Evolutionary conservation across 2,888 invertebrate species (phyloP).

Genomic region (Aleiodes leptofemur): DNA sequence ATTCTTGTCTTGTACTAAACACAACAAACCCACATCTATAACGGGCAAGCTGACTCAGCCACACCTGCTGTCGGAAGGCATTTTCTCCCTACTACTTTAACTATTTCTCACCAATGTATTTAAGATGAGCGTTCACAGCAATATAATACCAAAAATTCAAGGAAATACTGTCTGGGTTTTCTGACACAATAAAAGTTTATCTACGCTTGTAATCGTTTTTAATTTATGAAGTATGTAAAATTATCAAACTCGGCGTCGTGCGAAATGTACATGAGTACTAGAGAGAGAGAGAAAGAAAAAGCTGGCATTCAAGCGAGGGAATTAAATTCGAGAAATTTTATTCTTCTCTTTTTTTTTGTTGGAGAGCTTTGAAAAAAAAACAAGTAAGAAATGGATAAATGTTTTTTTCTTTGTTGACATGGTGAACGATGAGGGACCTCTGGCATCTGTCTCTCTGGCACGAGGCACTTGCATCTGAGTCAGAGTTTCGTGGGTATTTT

Average conservation of each 20-base stretch:
- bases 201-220: slow-evolving; percentile 12
- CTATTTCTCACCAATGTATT: too few relatives aligned
- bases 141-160: slow-evolving; percentile 7
- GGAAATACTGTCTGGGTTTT: slow-evolving; percentile 8
- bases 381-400: background rate
- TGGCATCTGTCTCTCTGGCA: slow-evolving; percentile 30
- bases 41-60: slow-evolving; percentile 70
- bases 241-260: background rate
- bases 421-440: slow-evolving; percentile 25
- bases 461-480: slow-evolving; percentile 39
- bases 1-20: slow-evolving; percentile 68
- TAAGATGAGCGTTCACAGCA: slow-evolving; percentile 7
- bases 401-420: slow-evolving; percentile 14
- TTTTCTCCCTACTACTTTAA: slow-evolving; percentile 1
- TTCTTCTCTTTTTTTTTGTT: background rate
- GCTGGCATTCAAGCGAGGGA: too few relatives aligned
- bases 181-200: slow-evolving; percentile 32
- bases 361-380: background rate
- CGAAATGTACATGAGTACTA: background rate
- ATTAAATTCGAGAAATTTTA: too few relatives aligned
- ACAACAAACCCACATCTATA: slow-evolving; percentile 70
- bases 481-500: slow-evolving; percentile 30
- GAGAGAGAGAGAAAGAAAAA: too few relatives aligned
- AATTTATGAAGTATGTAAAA: slow-evolving; percentile 13
- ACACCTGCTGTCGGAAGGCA: slow-evolving; percentile 65